Evolutionary conservation across 2,888 invertebrate species (phyloP), one percentile per base, ranked within the genome.

Genomic region (Criorhina ranunculi): DNA sequence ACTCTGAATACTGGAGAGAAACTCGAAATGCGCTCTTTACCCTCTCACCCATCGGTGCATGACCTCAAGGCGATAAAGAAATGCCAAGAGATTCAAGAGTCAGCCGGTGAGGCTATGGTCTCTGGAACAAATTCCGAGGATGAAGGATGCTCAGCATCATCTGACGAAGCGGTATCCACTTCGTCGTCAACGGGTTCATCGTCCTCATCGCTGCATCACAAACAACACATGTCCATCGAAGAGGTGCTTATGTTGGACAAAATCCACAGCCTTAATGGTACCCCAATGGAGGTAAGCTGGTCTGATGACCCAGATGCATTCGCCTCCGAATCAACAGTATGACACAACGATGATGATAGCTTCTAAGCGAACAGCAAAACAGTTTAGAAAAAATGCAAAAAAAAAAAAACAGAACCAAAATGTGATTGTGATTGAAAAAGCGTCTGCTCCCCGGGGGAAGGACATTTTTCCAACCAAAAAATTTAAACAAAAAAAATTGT

Each of bases 31-130:
- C 88, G 89, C 55, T 87, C 89, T 0, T 53, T 89, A 17, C 88
- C 89, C n/a, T 88, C 89, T 31, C 91, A 90, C 72, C 89, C 91
- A 6, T 89, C 90, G 8, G 89, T 89, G 42, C 89, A 89, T 67
- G 90, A 90, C 60, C 85, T 90, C 19, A 92, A 91, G 86, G 88
- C 88, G 11, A 85, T 89, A 3, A 91, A 91, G 83, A 92, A 92
- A 87, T 90, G 88, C 73, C 91, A 91, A 81, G 91, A 92, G 85
- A 94, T 95, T 12, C 94, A 94, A 88, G 94, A 94, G 88, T 93
- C 94, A 0, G 95, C 94, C 2, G 94, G 94, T 24, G 94, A 95
- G 89, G 94, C 94, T 0, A 94, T 94, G 92, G 94, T 95, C 35
- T 94, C 94, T n/a, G 95, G 93, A 78, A 93, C 93, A 78, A 93